Conservation (phyloP, 2,113 vertebrate genomes). For the Pteropus alecto region DNA sequence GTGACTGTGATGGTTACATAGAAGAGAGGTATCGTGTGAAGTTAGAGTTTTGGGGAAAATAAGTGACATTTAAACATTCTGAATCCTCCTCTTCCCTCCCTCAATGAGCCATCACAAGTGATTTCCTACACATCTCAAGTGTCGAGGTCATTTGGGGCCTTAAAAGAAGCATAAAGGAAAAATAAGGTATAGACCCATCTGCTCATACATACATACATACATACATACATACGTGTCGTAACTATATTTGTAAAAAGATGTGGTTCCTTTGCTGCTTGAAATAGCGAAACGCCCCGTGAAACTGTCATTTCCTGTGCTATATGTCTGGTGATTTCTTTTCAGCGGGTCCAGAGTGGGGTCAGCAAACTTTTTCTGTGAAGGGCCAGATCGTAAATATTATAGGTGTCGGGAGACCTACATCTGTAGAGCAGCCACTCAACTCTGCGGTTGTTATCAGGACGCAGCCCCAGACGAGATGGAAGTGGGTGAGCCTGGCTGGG, state of each 20-base stretch:
- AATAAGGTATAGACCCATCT: not conserved
- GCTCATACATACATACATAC: not conserved
- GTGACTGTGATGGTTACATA: not conserved
- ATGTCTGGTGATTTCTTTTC: not conserved
- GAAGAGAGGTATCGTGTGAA: not conserved
- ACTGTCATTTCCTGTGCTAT: not conserved
- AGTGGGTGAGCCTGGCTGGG: not conserved
- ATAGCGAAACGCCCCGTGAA: not conserved
- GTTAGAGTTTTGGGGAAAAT: not conserved
- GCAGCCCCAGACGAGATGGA: not conserved
- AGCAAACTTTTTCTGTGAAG: not conserved
- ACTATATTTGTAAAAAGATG: not conserved
- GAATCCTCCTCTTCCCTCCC: not conserved
- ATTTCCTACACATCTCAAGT: not conserved
- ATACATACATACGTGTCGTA: not conserved
- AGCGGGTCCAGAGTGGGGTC: not conserved
- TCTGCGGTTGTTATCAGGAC: not conserved
- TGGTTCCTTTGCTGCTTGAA: conserved; percentile 27
- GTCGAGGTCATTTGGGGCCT: not conserved
- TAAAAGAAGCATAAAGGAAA: not conserved
- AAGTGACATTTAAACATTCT: not conserved
- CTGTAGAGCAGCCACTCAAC: not conserved
- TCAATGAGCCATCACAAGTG: not conserved
- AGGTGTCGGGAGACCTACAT: not conserved
- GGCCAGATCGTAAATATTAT: not conserved